phyloP scores from a whole-genome alignment of 2,888 invertebrate species.

The Tenthredo distinguenda region DNA sequence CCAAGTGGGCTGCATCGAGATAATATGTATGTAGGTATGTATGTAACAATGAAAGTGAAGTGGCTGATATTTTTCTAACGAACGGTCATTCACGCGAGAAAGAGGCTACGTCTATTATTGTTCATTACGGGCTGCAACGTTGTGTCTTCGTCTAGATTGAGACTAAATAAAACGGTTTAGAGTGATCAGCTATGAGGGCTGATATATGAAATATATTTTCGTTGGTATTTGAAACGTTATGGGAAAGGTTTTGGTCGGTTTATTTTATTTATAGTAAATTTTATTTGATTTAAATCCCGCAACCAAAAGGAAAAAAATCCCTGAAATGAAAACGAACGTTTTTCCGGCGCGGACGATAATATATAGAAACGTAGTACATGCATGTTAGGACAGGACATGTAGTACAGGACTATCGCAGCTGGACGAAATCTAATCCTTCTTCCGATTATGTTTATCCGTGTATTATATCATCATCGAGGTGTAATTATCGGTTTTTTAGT shows the following conservation, averaged over 20 bases:
- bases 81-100: constrained; percentile 17
- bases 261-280: not conserved
- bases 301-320: not conserved
- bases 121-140: not conserved
- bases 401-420: not conserved
- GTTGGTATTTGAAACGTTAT: not conserved
- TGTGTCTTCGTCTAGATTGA: not conserved
- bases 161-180: not conserved
- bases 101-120: not conserved
- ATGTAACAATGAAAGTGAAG: not conserved
- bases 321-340: not conserved
- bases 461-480: not conserved
- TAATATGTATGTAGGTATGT: not conserved
- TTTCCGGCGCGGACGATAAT: not conserved
- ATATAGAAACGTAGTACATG: not conserved
- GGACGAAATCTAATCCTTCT: not conserved
- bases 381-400: too few species aligned
- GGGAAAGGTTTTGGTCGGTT: not conserved
- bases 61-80: constrained; percentile 18
- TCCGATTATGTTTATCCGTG: not conserved
- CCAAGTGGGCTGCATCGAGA: not conserved
- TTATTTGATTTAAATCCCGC: not conserved
- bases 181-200: not conserved
- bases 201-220: not conserved
- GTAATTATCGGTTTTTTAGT: constrained; percentile 19